These are phyloP conservation scores for Parnassius mnemosyne DNA, from an alignment of 2,888 invertebrate genomes.

Conservation along the genomic window DNA sequence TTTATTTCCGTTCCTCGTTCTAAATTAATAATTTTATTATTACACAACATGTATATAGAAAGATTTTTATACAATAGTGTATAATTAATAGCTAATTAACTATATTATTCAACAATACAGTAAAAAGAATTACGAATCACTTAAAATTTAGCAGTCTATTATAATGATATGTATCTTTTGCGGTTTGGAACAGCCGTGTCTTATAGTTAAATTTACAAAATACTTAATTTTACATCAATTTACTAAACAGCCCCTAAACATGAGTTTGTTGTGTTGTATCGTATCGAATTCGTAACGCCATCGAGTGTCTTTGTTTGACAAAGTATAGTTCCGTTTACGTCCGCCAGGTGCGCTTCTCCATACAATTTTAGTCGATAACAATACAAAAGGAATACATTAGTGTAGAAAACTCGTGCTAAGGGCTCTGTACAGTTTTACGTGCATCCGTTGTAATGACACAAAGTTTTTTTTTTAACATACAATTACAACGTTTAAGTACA, in stretches of 20 bases:
- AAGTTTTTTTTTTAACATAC: no score
- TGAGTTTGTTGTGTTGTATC: no score
- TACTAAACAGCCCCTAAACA: constrained; percentile 1
- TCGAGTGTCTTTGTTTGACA: no score
- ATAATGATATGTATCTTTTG: constrained; percentile 79
- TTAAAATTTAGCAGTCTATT: constrained; percentile 77
- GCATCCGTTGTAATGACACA: constrained; percentile 12
- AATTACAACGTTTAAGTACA: no score
- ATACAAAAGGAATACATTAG: no score
- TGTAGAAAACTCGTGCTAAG: no score
- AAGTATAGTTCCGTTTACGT: no score
- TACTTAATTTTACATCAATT: constrained; percentile 28
- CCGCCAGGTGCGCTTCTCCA: no score
- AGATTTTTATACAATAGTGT: constrained; percentile 81
- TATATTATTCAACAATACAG: constrained; percentile 76
- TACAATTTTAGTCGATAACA: no score
- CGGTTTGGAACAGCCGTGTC: constrained; percentile 75
- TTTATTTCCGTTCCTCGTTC: constrained; percentile 61
- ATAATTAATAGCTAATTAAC: constrained; percentile 71
- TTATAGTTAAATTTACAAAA: constrained; percentile 16
- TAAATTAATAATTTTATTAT: constrained; percentile 68
- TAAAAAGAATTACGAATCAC: constrained; percentile 76
- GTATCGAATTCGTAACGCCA: no score
- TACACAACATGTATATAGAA: constrained; percentile 81
- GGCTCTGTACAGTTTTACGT: constrained; percentile 19